Base-by-base conservation (phyloP, 1,140 invertebrate species). In the Cydia strobilella region DNA sequence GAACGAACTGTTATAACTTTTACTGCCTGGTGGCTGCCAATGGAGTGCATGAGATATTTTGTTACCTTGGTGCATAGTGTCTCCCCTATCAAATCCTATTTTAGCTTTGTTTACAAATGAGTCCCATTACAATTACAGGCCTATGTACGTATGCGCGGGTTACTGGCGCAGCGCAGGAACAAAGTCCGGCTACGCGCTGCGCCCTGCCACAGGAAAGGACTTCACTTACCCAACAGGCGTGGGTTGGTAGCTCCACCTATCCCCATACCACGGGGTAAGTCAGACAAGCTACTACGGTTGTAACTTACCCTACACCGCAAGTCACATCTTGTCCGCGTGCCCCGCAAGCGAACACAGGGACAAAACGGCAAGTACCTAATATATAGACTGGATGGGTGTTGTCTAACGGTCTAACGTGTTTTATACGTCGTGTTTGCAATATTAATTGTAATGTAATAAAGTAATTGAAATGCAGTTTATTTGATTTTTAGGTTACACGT, bases 391-490 rank as follows among this genome's bases (percentile, higher is more conserved):
- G 48, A n/a, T n/a, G 15, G 6, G 10, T 51, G 13, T 51, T 51
- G 45, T 51, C n/a, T n/a, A n/a, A n/a, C 1, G 0, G 10, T 42
- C 13, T 48, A 15, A 51, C n/a, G 10, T 51, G 54, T 59, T 59
- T 59, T 20, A 51, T 51, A 6, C 18, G 54, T 23, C 54, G 9
- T 23, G 20, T 59, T 59, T 59, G 54, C 54, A 59, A 59, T 59
- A 59, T 23, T 59, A 6, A 59, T 59, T n/a, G 20, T 59, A 59
- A 59, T 59, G 54, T 59, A 59, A 59, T 59, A 59, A 59, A 59
- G 54, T 59, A n/a, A 59, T 59, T 59, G 54, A 59, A 59, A 59
- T 59, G 54, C 15, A 10, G 1, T 23, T 59, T 59, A 59, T 59
- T 59, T 59, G 2, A 59, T 59, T 59, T 4, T 18, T 51, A 18